Evolutionary conservation across 2,888 invertebrate genomes (phyloP), one percentile per base, ranked within the genome.

Genomic region (Drosophila stalkeri): DNA sequence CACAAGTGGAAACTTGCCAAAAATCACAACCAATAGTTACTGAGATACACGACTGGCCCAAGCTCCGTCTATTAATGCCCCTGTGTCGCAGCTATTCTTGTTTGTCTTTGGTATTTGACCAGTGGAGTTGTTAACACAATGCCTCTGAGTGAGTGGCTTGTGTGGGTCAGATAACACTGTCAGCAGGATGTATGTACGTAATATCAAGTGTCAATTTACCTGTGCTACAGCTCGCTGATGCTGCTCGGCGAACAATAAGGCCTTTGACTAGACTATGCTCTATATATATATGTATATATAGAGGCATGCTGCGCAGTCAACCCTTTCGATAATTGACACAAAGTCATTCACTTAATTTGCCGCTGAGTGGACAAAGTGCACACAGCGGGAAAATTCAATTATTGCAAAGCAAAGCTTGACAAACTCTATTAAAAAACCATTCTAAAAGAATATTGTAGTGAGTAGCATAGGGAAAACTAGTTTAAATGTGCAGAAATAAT

Each of bases 1-100:
- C 72, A 81, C 77, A 84, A 85, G 72, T 85, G 85, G 77, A 85
- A 84, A 72, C 81, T 70, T 64, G 71, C 54, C 85, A 70, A 81
- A 85, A 85, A 85, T 85, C 89, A 84, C 72, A 57, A 59, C 77
- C 88, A 69, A 77, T 84, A 70, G 61, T 62, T 62, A 66, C 44
- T 39, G 60, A 62, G 23, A 18, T n/a, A 46, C 41, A 23, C 49
- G 43, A 23, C 62, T 44, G 66, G 56, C 66, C 64, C 33, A 43
- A 41, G 47, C 61, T 27, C 6, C 65, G 39, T 14, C 47, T 37
- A 59, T 73, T 57, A 61, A 70, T 35, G 16, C 35, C 59, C 14
- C 27, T 41, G 39, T 39, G 20, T 27, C 6, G 27, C 27, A 27
- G 20, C 41, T n/a, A 16, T 57, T 23, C 39, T 2, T 31, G 51